A percentile compares a stretch with the other conserved stretches of the same genome.
These are phyloP conservation scores for Loripinus fragilis DNA, from an alignment of 2,888 invertebrate species.

Conservation along the genomic window DNA sequence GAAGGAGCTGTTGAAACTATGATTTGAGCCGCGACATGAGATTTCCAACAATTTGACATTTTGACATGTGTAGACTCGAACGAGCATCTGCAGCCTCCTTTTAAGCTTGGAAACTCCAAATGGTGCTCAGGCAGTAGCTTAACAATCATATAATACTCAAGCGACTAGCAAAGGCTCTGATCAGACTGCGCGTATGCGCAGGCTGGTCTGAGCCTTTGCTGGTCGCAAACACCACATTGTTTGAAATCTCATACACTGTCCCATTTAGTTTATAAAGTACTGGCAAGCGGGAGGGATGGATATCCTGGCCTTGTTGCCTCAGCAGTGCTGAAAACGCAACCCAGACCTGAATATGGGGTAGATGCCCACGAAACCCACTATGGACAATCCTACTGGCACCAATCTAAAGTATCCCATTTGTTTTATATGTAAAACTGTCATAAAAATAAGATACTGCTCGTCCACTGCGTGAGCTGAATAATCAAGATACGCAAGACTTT, in stretches of 20 bases:
- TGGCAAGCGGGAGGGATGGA: conserved; percentile 15
- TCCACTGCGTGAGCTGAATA: not conserved
- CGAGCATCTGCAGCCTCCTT: too few relatives aligned
- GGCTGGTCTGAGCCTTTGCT: too few relatives aligned
- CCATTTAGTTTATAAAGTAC: too few relatives aligned
- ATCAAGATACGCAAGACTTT: not conserved
- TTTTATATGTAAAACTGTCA: not conserved
- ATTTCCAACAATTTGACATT: too few relatives aligned
- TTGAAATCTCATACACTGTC: too few relatives aligned
- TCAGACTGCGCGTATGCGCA: too few relatives aligned
- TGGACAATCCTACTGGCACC: not conserved
- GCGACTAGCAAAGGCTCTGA: too few relatives aligned
- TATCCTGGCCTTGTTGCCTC: conserved; percentile 16
- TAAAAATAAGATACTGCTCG: not conserved
- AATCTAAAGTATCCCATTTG: not conserved
- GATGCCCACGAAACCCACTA: not conserved
- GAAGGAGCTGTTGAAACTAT: conserved; percentile 23
- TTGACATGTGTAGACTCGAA: too few relatives aligned
- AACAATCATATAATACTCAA: too few relatives aligned
- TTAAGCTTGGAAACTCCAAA: too few relatives aligned
- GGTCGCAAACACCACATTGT: too few relatives aligned
- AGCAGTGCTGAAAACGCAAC: conserved; percentile 22
- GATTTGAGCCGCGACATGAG: not conserved
- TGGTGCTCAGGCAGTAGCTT: too few relatives aligned
- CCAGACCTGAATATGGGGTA: conserved; percentile 20